These are phyloP conservation scores for Enteromius thamalakanensis DNA, from an alignment of 2,797 vertebrate species.

Conservation along the genomic window DNA sequence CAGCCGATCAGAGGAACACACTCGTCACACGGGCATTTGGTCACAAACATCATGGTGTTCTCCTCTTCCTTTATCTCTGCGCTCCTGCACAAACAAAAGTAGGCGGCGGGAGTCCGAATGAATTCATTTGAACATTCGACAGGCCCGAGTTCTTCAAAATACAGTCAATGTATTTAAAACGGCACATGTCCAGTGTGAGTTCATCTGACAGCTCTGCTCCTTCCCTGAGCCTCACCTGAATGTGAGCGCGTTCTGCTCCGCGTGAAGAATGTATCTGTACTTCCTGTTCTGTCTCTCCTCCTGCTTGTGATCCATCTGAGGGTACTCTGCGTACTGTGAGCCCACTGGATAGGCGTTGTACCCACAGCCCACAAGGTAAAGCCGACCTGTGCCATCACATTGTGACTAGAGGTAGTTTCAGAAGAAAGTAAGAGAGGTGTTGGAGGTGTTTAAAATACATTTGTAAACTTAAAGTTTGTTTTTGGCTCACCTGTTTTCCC, in stretches of 20 bases:
- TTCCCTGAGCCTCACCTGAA: slow-evolving; percentile 83
- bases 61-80: slow-evolving; percentile 85
- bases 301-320: slow-evolving; percentile 93
- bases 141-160: not conserved
- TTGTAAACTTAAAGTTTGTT: not conserved
- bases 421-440: not conserved
- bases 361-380: slow-evolving; percentile 90
- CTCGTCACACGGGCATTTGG: slow-evolving; percentile 95
- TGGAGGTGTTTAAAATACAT: not conserved
- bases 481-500: slow-evolving; percentile 82
- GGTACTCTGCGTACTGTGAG: slow-evolving; percentile 91
- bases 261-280: slow-evolving; percentile 93
- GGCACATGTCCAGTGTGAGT: not conserved
- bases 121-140: not conserved
- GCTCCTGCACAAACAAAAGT: slow-evolving; percentile 73
- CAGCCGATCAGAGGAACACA: slow-evolving; percentile 92
- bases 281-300: slow-evolving; percentile 89
- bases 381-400: slow-evolving; percentile 83
- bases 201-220: not conserved
- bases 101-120: not conserved
- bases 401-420: slow-evolving; percentile 70
- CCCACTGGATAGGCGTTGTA: slow-evolving; percentile 95
- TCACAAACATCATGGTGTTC: slow-evolving; percentile 91
- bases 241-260: slow-evolving; percentile 94
- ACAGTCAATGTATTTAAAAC: not conserved